phyloP scores from a whole-genome alignment of 2,113 vertebrate genomes.

The Lipophrys pholis region DNA sequence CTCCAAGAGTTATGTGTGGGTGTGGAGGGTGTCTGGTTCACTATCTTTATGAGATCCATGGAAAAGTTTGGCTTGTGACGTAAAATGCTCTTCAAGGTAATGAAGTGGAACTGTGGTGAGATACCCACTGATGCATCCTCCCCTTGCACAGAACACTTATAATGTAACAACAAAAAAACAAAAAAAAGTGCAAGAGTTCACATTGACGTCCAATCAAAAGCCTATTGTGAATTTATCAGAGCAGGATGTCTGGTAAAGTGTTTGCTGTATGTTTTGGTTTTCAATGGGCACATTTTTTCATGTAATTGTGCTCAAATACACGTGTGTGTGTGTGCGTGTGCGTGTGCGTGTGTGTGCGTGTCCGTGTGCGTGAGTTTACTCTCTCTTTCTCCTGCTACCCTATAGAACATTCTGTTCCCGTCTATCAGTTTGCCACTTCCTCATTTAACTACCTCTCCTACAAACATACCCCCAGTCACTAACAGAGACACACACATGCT shows the following conservation, averaged over 20 bases:
- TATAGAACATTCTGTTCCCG: constrained; percentile 72
- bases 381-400: constrained; percentile 22
- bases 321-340: background rate
- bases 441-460: constrained; percentile 48
- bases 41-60: background rate
- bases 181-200: background rate
- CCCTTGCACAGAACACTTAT: background rate
- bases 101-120: background rate
- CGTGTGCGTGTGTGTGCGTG: background rate
- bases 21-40: constrained; percentile 3
- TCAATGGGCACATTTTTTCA: too few relatives aligned
- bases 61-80: constrained; percentile 4
- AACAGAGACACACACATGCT: constrained; percentile 8
- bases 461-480: constrained; percentile 7
- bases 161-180: background rate
- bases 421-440: constrained; percentile 67
- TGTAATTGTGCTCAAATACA: too few relatives aligned
- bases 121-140: background rate
- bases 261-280: background rate
- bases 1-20: background rate
- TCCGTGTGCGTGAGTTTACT: background rate
- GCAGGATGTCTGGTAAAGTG: background rate
- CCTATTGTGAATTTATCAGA: background rate
- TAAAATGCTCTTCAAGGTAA: background rate
- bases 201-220: background rate